phyloP scores from a whole-genome alignment of 2,797 vertebrate genomes.

The Rhinoraja longicauda region DNA sequence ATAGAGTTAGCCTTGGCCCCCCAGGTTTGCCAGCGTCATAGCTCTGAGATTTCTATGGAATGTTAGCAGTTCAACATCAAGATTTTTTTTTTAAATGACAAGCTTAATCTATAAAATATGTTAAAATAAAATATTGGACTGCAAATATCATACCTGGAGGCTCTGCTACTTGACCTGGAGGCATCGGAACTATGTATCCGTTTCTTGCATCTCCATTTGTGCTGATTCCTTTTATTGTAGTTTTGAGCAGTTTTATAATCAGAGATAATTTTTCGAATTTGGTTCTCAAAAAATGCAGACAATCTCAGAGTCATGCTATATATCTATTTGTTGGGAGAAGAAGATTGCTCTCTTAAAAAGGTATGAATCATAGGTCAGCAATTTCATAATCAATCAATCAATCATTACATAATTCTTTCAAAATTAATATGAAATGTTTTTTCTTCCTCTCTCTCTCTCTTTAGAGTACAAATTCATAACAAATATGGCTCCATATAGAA shows the following conservation, averaged over 20 bases:
- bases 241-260: constrained; percentile 87
- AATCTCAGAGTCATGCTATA: constrained; percentile 93
- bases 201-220: constrained; percentile 75
- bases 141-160: constrained; percentile 58
- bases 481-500: background rate
- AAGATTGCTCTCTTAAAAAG: background rate
- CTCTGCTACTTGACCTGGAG: constrained; percentile 47
- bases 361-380: background rate
- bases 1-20: background rate
- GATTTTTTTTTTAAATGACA: background rate
- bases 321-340: constrained; percentile 61
- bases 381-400: background rate
- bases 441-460: background rate
- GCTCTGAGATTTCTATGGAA: too few species aligned
- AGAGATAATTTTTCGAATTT: constrained; percentile 78
- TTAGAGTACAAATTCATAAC: background rate
- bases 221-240: constrained; percentile 72
- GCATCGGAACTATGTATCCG: constrained; percentile 64
- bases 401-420: background rate
- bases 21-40: background rate
- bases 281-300: constrained; percentile 88
- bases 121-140: background rate
- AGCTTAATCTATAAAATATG: background rate
- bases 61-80: too few species aligned
- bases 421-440: background rate